Evolutionary conservation across 2,888 invertebrate genomes (phyloP).

Genomic region (Thereva nobilitata): DNA sequence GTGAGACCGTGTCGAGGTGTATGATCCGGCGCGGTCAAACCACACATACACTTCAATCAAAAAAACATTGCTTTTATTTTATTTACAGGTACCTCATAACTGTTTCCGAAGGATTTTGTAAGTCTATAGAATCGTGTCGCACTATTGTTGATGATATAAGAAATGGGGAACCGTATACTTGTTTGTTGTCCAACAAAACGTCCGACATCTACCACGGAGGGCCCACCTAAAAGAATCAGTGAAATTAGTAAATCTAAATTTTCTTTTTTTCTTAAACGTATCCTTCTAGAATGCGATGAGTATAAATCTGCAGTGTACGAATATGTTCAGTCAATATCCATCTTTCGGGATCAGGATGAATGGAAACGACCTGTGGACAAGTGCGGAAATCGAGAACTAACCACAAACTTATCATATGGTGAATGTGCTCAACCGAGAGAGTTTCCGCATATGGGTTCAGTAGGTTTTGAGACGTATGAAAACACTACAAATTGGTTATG

Average conservation of each 20-base stretch:
- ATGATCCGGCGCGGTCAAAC: too few species aligned
- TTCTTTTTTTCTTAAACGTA: not conserved
- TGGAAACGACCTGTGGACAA: conserved; percentile 19
- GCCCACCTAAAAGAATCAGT: not conserved
- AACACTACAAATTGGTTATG: conserved; percentile 53
- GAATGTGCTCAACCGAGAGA: conserved; percentile 41
- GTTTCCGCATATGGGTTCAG: conserved; percentile 52
- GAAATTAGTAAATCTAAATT: not conserved
- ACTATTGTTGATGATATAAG: not conserved
- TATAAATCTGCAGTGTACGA: conserved; percentile 30
- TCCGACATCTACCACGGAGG: not conserved
- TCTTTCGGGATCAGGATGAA: not conserved
- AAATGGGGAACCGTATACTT: conserved; percentile 22
- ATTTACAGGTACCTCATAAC: not conserved
- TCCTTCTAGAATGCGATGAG: conserved; percentile 34
- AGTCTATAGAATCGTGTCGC: not conserved
- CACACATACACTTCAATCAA: too few species aligned
- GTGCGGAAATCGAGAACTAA: conserved; percentile 19
- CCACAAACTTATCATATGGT: too few species aligned
- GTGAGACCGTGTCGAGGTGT: too few species aligned
- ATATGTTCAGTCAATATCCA: conserved; percentile 8
- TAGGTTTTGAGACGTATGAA: conserved; percentile 43
- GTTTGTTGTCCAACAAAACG: conserved; percentile 44
- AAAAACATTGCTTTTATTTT: not conserved
- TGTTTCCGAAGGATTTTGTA: not conserved